Evolutionary conservation across 2,797 vertebrate species (phyloP).

Genomic region (Pipistrellus kuhlii): DNA sequence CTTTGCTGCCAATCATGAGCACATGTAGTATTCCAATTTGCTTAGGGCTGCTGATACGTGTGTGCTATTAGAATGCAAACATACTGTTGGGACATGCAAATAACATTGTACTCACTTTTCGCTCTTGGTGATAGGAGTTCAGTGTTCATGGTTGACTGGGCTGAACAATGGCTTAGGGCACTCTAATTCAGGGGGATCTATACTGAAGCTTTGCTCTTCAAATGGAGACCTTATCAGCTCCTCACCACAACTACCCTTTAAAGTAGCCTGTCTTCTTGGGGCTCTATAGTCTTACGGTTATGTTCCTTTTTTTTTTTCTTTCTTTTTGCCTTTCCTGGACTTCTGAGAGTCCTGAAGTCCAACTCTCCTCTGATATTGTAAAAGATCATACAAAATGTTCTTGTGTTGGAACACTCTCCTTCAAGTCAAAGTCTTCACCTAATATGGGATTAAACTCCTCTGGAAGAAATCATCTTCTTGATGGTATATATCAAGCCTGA

Average conservation of each 20-base stretch:
- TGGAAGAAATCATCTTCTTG: neutral
- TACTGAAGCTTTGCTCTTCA: neutral
- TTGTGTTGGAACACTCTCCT: neutral
- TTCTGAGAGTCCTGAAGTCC: neutral
- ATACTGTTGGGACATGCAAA: neutral
- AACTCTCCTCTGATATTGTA: neutral
- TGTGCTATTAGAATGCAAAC: slow-evolving; percentile 7
- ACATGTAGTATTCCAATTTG: neutral
- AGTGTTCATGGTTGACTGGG: neutral
- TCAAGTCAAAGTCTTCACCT: slow-evolving; percentile 37
- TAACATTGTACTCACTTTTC: slow-evolving; percentile 5
- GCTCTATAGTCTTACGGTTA: neutral
- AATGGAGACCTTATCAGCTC: neutral
- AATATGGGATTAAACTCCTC: neutral
- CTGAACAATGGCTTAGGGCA: neutral
- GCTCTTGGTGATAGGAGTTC: neutral
- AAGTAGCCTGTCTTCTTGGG: slow-evolving; percentile 1
- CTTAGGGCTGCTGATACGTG: neutral
- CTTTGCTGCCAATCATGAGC: neutral
- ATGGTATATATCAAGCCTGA: neutral
- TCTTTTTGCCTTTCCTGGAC: neutral
- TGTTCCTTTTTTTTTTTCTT: neutral
- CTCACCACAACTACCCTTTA: neutral
- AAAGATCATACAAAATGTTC: neutral
- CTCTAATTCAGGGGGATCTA: neutral